Percentiles rank a stretch among this genome's conserved stretches.
phyloP scores from a whole-genome alignment of 2,888 invertebrate species.

The Phytoseiulus persimilis region DNA sequence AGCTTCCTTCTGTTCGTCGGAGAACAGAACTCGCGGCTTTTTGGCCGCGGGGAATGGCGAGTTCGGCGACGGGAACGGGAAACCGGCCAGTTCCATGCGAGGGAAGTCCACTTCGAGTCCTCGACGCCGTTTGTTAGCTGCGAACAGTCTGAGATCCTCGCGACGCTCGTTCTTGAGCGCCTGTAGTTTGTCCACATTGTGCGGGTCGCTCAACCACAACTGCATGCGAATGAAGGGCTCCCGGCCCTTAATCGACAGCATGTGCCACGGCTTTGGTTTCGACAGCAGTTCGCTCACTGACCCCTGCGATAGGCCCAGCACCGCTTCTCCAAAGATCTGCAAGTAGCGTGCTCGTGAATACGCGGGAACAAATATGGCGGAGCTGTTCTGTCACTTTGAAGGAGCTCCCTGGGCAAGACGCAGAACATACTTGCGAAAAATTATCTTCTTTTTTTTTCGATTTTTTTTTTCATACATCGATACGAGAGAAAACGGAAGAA shows the following conservation, averaged over 20 bases:
- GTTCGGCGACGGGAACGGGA: slow-evolving; percentile 18
- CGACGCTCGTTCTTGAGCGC: slow-evolving; percentile 76
- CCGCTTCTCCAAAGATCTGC: slow-evolving; percentile 89
- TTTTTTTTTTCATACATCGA: neutral
- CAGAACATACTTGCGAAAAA: no score
- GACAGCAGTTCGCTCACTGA: slow-evolving; percentile 93
- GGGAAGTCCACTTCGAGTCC: slow-evolving; percentile 49
- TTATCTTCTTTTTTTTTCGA: no score
- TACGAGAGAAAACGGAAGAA: slow-evolving; percentile 7
- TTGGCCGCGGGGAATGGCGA: slow-evolving; percentile 60
- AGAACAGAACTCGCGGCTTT: slow-evolving; percentile 89
- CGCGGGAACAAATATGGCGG: no score
- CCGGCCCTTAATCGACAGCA: slow-evolving; percentile 93
- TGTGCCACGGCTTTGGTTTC: slow-evolving; percentile 97
- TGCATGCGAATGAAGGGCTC: slow-evolving; percentile 96
- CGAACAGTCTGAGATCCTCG: slow-evolving; percentile 54
- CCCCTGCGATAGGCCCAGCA: slow-evolving; percentile 88
- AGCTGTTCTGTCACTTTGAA: no score
- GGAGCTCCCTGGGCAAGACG: no score
- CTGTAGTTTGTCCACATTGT: slow-evolving; percentile 85
- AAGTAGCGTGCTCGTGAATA: slow-evolving; percentile 46
- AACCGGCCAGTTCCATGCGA: slow-evolving; percentile 22
- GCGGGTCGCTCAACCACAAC: slow-evolving; percentile 87
- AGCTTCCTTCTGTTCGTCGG: slow-evolving; percentile 96
- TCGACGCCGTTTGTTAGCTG: slow-evolving; percentile 70